Percentiles rank a stretch among this genome's conserved stretches.
Conservation (phyloP, 2,888 invertebrate genomes). For the Cephus rjabovi region DNA sequence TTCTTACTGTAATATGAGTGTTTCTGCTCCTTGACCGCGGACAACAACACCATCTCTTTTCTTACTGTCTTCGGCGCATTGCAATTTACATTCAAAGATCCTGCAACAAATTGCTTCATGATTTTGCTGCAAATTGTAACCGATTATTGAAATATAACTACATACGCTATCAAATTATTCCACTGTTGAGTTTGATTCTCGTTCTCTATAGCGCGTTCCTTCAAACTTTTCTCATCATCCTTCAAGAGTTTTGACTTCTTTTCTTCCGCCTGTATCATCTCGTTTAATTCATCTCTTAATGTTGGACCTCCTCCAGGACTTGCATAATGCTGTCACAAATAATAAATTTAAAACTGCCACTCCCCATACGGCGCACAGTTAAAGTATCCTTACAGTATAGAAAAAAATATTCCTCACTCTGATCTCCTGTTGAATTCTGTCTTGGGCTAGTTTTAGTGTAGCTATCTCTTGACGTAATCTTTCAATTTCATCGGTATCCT, state of each 20-base stretch:
- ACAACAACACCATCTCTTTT: slow-evolving; percentile 71
- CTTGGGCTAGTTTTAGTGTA: slow-evolving; percentile 45
- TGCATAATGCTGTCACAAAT: slow-evolving; percentile 26
- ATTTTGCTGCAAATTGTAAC: not conserved
- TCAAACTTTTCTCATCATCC: slow-evolving; percentile 71
- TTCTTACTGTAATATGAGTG: slow-evolving; percentile 69
- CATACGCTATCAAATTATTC: slow-evolving; percentile 52
- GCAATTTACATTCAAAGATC: slow-evolving; percentile 71
- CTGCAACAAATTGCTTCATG: slow-evolving; percentile 59
- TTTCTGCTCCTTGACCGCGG: slow-evolving; percentile 74
- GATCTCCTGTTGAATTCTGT: slow-evolving; percentile 47
- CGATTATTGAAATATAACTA: slow-evolving; percentile 1
- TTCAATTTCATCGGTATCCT: slow-evolving; percentile 40
- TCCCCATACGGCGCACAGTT: not conserved
- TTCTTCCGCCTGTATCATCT: slow-evolving; percentile 70
- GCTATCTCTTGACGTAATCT: slow-evolving; percentile 35
- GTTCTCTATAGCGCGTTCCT: slow-evolving; percentile 55
- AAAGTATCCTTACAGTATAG: not conserved
- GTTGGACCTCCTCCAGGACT: slow-evolving; percentile 33
- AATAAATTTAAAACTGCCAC: not conserved
- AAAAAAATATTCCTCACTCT: slow-evolving; percentile 30
- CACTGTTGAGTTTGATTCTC: slow-evolving; percentile 54
- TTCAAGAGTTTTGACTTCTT: slow-evolving; percentile 71
- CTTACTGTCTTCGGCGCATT: slow-evolving; percentile 69
- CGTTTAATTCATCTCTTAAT: slow-evolving; percentile 69